phyloP scores from a whole-genome alignment of 1,140 invertebrate genomes.

The Pygmarrhopalites habei region DNA sequence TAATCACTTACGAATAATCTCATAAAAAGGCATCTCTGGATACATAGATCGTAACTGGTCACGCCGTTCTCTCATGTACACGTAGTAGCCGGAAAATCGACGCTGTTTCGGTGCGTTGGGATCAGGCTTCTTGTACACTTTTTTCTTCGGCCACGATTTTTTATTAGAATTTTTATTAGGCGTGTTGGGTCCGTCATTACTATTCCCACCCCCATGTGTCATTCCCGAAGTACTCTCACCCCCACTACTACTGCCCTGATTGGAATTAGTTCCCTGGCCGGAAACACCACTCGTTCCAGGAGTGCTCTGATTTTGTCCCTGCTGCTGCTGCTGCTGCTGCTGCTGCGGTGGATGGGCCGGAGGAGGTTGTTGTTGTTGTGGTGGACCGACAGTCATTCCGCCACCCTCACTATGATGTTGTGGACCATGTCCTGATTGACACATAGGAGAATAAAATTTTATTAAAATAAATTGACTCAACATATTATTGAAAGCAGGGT shows the following conservation, averaged over 20 bases:
- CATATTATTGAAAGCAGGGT: too few relatives aligned
- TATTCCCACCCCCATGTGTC: slow-evolving; percentile 15
- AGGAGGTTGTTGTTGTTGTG: slow-evolving; percentile 34
- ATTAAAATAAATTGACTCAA: too few relatives aligned
- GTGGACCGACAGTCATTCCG: slow-evolving; percentile 30
- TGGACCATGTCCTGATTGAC: slow-evolving; percentile 17
- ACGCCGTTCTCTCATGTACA: slow-evolving; percentile 40
- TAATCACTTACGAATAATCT: slow-evolving; percentile 41
- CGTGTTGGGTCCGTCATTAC: slow-evolving; percentile 18
- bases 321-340: slow-evolving; percentile 33
- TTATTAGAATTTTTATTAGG: slow-evolving; percentile 28
- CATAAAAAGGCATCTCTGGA: slow-evolving; percentile 40
- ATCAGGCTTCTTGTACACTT: slow-evolving; percentile 40
- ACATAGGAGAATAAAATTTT: too few relatives aligned
- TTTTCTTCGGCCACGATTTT: slow-evolving; percentile 39
- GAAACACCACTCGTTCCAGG: slow-evolving; percentile 15
- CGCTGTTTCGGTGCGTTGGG: slow-evolving; percentile 39
- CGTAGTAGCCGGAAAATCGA: slow-evolving; percentile 40
- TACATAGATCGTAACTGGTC: slow-evolving; percentile 40
- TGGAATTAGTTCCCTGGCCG: slow-evolving; percentile 35
- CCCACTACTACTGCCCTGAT: slow-evolving; percentile 34
- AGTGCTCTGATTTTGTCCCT: slow-evolving; percentile 20
- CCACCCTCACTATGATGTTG: slow-evolving; percentile 32
- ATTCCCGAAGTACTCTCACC: slow-evolving; percentile 29
- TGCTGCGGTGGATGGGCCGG: slow-evolving; percentile 33